Conservation (phyloP, 2,888 invertebrate species). For the Nephrotoma flavescens region DNA sequence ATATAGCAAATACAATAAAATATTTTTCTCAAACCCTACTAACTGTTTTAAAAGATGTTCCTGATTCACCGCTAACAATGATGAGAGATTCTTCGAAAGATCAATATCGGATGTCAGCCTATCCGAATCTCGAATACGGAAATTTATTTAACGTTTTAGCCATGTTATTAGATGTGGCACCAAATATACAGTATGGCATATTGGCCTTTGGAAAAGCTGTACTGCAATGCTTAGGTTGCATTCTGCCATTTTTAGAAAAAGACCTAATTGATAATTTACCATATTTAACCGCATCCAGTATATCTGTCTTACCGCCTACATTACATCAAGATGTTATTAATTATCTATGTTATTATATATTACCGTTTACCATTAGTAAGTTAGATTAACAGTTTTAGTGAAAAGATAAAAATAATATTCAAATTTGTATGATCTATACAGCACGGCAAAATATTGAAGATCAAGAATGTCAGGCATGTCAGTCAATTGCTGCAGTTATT, state of each 20-base stretch:
- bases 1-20: constrained; percentile 94
- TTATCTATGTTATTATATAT: constrained; percentile 84
- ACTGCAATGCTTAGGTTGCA: constrained; percentile 83
- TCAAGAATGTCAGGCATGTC: constrained; percentile 64
- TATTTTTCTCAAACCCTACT: constrained; percentile 95
- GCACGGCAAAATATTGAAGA: constrained; percentile 56
- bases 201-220: constrained; percentile 85
- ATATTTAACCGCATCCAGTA: constrained; percentile 83
- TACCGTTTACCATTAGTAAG: constrained; percentile 87
- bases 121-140: constrained; percentile 94
- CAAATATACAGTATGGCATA: constrained; percentile 71
- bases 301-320: constrained; percentile 78
- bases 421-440: constrained; percentile 21
- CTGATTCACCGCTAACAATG: constrained; percentile 82
- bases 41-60: constrained; percentile 93
- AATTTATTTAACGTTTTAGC: constrained; percentile 83
- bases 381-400: constrained; percentile 26
- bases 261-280: constrained; percentile 92
- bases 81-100: constrained; percentile 79
- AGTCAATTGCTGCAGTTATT: constrained; percentile 81
- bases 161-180: constrained; percentile 74
- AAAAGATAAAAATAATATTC: not conserved
- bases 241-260: constrained; percentile 91
- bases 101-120: constrained; percentile 71
- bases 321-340: constrained; percentile 92